A percentile compares a stretch with the other conserved stretches of the same genome.
These are phyloP conservation scores for Capreolus pygargus DNA, from an alignment of 2,113 vertebrate genomes.

Conservation along the genomic window DNA sequence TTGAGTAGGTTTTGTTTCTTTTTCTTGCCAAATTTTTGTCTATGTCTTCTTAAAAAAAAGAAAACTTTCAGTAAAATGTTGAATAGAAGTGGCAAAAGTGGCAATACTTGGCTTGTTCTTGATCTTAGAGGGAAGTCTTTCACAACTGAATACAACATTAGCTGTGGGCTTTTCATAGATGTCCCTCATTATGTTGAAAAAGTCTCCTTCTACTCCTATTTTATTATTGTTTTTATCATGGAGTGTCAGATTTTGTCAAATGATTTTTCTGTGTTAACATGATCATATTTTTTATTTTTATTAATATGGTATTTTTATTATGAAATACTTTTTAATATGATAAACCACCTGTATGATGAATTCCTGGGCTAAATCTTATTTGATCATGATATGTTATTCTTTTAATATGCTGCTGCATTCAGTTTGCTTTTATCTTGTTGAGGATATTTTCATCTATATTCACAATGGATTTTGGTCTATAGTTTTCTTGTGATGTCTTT, in stretches of 20 bases:
- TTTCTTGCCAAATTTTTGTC: not conserved
- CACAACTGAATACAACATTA: not conserved
- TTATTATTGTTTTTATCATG: not conserved
- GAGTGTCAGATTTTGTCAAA: not conserved
- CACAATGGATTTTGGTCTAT: not conserved
- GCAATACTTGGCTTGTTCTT: not conserved
- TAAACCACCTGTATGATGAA: not conserved
- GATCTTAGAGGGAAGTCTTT: not conserved
- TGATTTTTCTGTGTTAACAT: not conserved
- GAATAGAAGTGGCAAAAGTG: not conserved
- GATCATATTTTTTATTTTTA: not conserved
- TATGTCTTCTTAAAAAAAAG: not conserved
- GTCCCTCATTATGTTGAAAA: not conserved
- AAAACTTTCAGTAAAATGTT: not conserved
- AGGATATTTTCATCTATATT: slow-evolving; percentile 1
- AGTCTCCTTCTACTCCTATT: not conserved
- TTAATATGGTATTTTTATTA: not conserved
- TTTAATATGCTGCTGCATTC: not conserved
- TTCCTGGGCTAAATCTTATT: not conserved
- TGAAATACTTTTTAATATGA: not conserved
- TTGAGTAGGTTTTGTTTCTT: not conserved
- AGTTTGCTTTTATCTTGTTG: slow-evolving; percentile 11
- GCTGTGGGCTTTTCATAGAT: not conserved
- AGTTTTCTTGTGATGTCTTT: not conserved
- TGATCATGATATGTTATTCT: not conserved